Base-by-base conservation (phyloP, 2,113 vertebrate species). In the Hippocampus zosterae region DNA sequence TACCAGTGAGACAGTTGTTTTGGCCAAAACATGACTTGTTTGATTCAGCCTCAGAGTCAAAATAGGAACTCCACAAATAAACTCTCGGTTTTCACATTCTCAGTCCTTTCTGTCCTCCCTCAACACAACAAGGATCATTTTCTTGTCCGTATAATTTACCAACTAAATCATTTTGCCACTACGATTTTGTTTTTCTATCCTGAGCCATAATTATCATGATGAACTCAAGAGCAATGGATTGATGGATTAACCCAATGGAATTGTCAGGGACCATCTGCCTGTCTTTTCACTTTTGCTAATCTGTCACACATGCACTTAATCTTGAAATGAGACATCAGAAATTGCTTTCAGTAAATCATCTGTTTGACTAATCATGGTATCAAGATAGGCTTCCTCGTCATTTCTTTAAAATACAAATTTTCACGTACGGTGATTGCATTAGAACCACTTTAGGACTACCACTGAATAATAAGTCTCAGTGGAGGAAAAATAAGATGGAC, bases 221-320 rank as follows among this genome's bases (percentile, higher is more conserved):
- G 70, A 77, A 69, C 59, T 60, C 46, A 50, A 50, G 37, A 59
- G 55, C 57, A 6, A 5, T 50, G 53, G 64, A 74, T 69, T 81
- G 10, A 5, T 50, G 53, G 64, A 74, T 69, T 81, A 79, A 79
- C 79, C 69, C 60, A 55, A 42, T 1, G 3, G 65, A 79, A 83
- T 68, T 71, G 64, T 71, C 44, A 41, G 1, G 0, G 63, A 56
- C 83, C 68, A 76, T 77, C 70, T 77, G 81, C 57, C 56, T 57
- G 60, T 72, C 70, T 75, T 69, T 69, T 73, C 2, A 21, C 59
- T 25, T 55, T 68, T 75, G 0, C 57, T 79, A 44, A 67, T 77
- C 62, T 80, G 72, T 71, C 68, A 42, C 25, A 7, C 29, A 13
- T 56, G 55, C 23, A 56, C 27, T 57, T 57, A 27, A 27, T 27